Evolutionary conservation across 2,797 vertebrate genomes (phyloP), one percentile per base, ranked within the genome.

Genomic region (Delichon dasypus): DNA sequence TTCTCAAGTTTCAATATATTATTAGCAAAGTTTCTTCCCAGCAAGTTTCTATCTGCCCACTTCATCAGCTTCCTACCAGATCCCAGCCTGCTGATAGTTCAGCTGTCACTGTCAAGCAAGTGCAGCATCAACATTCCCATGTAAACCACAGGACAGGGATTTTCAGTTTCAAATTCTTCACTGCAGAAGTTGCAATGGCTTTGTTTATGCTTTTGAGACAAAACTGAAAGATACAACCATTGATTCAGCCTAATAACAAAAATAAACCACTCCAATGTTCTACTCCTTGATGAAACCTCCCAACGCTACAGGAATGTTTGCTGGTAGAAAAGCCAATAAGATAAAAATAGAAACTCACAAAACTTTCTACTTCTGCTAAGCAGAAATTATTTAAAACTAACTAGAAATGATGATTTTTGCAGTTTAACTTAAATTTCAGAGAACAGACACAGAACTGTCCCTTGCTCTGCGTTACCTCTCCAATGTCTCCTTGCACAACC

Each of bases 401-500:
- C n/a, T 54, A 32, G 0, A 70, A 34, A 40, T 3, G 1, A 30
- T 6, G 3, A 45, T 13, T 84, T 22, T 20, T 47, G 42, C 27
- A 58, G 44, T 50, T 94, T 26, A 54, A 80, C 44, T 60, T 38
- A 12, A n/a, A 47, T 67, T 81, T 75, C 79, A 88, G 81, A 50
- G 47, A 50, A 14, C 10, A 79, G 85, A 53, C 71, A 36, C 5
- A 25, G 42, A 27, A 45, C 3, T 36, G 11, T 16, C 45, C 19
- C 3, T 47, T 77, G 48, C 34, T 72, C 27, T 21, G 30, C 17
- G 1, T 89, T 97, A 99, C 99, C 99, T 99, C 99, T 97, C 99
- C 99, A 27, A 99, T 99, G 97, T 99, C 99, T 94, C 99, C 99
- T 90, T 99, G 99, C 81, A 99, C 99, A 57, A 99, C 99, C 54